Conservation (phyloP, 2,797 vertebrate genomes). For the Okamejei kenojei region DNA sequence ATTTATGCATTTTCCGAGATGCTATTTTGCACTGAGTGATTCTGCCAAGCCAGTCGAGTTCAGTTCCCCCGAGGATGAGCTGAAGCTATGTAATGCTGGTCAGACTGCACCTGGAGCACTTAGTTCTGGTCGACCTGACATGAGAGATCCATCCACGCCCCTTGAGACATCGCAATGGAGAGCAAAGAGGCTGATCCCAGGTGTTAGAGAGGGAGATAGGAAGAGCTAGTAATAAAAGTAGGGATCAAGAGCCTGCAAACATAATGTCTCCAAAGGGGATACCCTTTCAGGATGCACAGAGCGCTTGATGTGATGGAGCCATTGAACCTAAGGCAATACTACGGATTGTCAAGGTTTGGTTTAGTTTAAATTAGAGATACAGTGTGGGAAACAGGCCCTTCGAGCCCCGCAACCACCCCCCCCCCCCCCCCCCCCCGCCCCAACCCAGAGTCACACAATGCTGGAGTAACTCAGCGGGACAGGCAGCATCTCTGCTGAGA, state of each 20-base stretch:
- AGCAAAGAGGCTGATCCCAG: not conserved
- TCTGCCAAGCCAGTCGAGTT: conserved; percentile 16
- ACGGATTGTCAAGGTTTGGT: not conserved
- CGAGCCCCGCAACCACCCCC: too few relatives aligned
- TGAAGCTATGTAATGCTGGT: not conserved
- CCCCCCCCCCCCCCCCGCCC: too few relatives aligned
- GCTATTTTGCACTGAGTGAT: not conserved
- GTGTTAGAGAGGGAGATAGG: not conserved
- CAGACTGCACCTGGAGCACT: not conserved
- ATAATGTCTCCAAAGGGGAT: not conserved
- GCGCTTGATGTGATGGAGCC: not conserved
- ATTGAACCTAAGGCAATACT: not conserved
- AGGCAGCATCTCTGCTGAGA: too few relatives aligned
- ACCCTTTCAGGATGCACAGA: not conserved
- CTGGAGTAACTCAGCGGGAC: too few relatives aligned
- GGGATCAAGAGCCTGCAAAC: not conserved
- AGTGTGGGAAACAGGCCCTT: too few relatives aligned
- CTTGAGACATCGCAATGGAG: not conserved
- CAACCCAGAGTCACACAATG: too few relatives aligned
- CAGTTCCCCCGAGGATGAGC: not conserved
- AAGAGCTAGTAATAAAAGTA: not conserved
- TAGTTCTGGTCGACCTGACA: not conserved
- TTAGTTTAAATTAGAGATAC: too few relatives aligned
- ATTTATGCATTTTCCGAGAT: conserved; percentile 27
- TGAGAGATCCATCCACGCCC: not conserved